Base-by-base conservation (phyloP, 1,140 invertebrate genomes). In the Procambarus virginalis region DNA sequence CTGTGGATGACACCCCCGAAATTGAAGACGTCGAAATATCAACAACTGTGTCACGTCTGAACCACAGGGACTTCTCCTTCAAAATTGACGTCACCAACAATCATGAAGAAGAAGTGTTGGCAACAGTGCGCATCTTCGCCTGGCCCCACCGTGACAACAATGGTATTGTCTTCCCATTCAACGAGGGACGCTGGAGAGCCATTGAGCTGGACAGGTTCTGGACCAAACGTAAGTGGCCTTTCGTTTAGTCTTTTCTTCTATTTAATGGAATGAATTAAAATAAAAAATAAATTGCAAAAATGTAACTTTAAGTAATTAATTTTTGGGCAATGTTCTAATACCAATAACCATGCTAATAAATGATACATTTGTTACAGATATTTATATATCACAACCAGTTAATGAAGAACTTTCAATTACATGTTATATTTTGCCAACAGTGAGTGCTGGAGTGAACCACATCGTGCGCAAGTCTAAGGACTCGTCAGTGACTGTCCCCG, bases 201-300 rank as follows among this genome's bases (percentile, higher is more conserved):
- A 70, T 87, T 70, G 85, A 87, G 17, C 77, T 80, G 4, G 85
- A 87, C 60, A 80, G 51, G 64, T 87, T 80, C 77, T 87, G 85
- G 85, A 58, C 80, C 2, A 87, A 87, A 73, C 22, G 85, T 87
- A 64, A 87, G 77, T 68, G 17, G 55, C 10, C 45, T 76, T 12
- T 55, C 51, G 12, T 14, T 12, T 73, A 3, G 9, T 48, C 9
- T 58, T 20, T 10, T 76, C 8, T 9, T 9, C 8, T 8, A 9
- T 55, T 1, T 1, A 55, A 68, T 68, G 64, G 5, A n/a, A 17
- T 20, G 2, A 68, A 4, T 20, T 20, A 64, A 20, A 5, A 68
- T 58, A 0, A 68, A 4, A 17, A 68, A 68, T 68, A 17, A 12
- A n/a, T 17, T 68, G 4, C 1, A 68, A 17, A 17, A 10, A 17